Percentiles rank a stretch among this genome's conserved stretches.
phyloP scores from a whole-genome alignment of 2,888 invertebrate genomes.

The Platynereis dumerilii region DNA sequence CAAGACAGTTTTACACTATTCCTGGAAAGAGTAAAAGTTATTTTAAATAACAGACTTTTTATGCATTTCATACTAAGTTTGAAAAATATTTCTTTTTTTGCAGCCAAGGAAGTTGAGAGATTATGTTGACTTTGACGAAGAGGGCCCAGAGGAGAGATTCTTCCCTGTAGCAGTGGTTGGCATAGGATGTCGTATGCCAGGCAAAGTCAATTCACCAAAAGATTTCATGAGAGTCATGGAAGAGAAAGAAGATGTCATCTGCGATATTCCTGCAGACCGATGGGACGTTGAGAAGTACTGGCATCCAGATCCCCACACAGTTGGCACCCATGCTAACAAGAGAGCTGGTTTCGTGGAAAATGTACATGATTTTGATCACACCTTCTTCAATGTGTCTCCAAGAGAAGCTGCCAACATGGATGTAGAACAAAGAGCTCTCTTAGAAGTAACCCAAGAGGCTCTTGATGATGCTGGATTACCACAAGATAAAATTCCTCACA shows the following conservation, averaged over 20 bases:
- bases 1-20: too few relatives aligned
- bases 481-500: slow-evolving; percentile 19
- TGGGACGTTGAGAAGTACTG: slow-evolving; percentile 30
- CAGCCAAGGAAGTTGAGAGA: too few relatives aligned
- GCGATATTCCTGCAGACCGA: slow-evolving; percentile 27
- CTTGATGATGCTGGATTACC: slow-evolving; percentile 33
- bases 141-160: slow-evolving; percentile 5
- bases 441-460: slow-evolving; percentile 33
- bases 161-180: slow-evolving; percentile 30
- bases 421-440: slow-evolving; percentile 31
- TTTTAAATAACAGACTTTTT: too few relatives aligned
- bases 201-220: slow-evolving; percentile 17
- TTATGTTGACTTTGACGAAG: background rate
- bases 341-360: slow-evolving; percentile 19
- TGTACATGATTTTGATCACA: slow-evolving; percentile 32
- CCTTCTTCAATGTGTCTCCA: slow-evolving; percentile 35
- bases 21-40: too few relatives aligned
- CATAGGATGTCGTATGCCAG: slow-evolving; percentile 32
- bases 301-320: slow-evolving; percentile 18
- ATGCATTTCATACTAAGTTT: too few relatives aligned
- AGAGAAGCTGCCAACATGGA: slow-evolving; percentile 35
- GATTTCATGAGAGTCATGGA: slow-evolving; percentile 29
- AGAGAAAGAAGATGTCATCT: slow-evolving; percentile 17
- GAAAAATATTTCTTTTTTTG: too few relatives aligned
- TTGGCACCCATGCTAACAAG: slow-evolving; percentile 23